Evolutionary conservation across 2,888 invertebrate genomes (phyloP).

Genomic region (Macrophya alboannulata): DNA sequence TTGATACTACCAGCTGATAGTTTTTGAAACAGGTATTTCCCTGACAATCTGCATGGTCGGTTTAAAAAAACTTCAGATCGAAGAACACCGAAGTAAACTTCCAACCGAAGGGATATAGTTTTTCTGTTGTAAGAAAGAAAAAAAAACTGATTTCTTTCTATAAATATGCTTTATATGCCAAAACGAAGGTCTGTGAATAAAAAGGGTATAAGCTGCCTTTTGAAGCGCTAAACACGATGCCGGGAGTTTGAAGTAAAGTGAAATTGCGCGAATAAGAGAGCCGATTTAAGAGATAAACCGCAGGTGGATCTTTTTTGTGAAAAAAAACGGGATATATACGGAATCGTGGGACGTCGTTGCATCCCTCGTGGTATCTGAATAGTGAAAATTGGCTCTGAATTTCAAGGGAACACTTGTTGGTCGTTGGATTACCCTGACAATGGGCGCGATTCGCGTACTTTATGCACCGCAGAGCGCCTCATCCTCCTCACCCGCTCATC

Average conservation of each 20-base stretch:
- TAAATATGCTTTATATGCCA: not conserved
- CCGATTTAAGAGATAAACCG: constrained; percentile 39
- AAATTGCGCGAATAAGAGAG: constrained; percentile 22
- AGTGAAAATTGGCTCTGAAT: constrained; percentile 52
- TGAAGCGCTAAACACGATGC: not conserved
- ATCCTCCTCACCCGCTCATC: not conserved
- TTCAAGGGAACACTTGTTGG: constrained; percentile 55
- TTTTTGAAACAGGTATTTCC: no score
- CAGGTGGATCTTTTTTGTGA: not conserved
- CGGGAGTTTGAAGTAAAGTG: constrained; percentile 26
- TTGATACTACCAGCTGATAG: no score
- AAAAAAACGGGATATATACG: not conserved
- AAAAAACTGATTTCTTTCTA: no score
- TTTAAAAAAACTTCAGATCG: no score
- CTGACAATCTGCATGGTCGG: no score
- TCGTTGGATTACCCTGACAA: constrained; percentile 55
- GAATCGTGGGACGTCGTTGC: constrained; percentile 7
- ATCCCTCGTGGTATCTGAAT: constrained; percentile 21
- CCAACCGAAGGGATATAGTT: no score
- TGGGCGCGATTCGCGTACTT: constrained; percentile 49
- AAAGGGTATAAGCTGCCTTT: not conserved
- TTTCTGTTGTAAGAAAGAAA: not conserved
- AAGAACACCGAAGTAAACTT: no score
- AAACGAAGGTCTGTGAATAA: not conserved
- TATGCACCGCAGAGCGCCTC: constrained; percentile 37